Evolutionary conservation across 1,140 invertebrate genomes (phyloP), one percentile per base, ranked within the genome.

Genomic region (Phymastichus coffea): DNA sequence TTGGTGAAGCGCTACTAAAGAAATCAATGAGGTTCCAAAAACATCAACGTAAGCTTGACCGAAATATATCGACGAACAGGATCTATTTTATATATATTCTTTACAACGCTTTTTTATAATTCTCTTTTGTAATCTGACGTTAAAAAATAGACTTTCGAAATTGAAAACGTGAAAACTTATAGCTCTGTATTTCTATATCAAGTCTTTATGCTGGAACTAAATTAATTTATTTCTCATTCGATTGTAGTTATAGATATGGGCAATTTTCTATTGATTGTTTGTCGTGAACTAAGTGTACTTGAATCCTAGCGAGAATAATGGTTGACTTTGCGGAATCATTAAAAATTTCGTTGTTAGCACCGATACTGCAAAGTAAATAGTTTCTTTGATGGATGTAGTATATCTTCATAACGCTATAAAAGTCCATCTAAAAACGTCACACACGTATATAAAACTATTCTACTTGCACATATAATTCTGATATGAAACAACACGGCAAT

Each of bases 61-160:
- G n/a, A 51, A 58, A n/a, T 37, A 35, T 52, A 44, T 17, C 43
- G 35, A 43, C 28, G n/a, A n/a, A n/a, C 44, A 58, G 15, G 17
- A 22, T 58, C 15, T 47, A 53, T 53, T 38, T 17, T n/a, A 53
- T 59, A 59, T 46, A 53, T 14, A 40, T 28, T 61, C 35, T 61
- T 43, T 61, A 61, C 52, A 56, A 10, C 35, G 22, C 26, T 19
- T n/a, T n/a, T n/a, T 17, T 55, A 43, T 38, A 49, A 49, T 56
- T 43, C 23, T 23, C 7, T 49, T 61, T 44, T 19, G 48, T 44
- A 30, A 4, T 47, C 15, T 19, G 43, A 53, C 15, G 20, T 56
- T 55, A 51, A 49, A 60, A 61, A 61, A 61, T 61, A 61, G 59
- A 61, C 52, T 61, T 61, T 61, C 14, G 43, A 60, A 47, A 60